Base-by-base conservation (phyloP, 2,797 vertebrate species). In the Cheracebus regulus region DNA sequence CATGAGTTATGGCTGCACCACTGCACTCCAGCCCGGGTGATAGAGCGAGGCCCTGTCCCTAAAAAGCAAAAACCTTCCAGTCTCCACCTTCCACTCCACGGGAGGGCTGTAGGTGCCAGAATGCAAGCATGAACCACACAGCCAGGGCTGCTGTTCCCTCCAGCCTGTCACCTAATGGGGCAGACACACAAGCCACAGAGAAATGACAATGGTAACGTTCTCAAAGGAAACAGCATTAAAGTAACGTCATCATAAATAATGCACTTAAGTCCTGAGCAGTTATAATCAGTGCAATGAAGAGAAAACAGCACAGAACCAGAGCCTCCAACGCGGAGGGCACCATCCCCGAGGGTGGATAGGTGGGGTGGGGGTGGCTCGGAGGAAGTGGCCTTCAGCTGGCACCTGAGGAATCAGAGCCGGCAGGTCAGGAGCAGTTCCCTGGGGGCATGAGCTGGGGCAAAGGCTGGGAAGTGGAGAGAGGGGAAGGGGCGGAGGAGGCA, bases 261-360 rank as follows among this genome's bases (percentile, higher is more conserved):
- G 39, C 58, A 9, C 1, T 5, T 28, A 58, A 79, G 12, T 26
- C 20, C 44, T 39, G 72, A 36, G 81, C 33, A 22, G 24, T 11
- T 4, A 2, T 5, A 22, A 79, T 5, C 36, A 55, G 46, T 0
- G 4, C 24, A 7, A 19, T 0, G 4, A 4, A 58, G 30, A 88
- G 55, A 19, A 50, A 39, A 80, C 0, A 41, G 24, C 19, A 8
- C 1, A 11, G 2, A 24, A 57, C 1, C 2, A 26, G 0, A 8
- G 67, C 3, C 4, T 6, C 48, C 46, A 4, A 19, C 1, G 0
- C 8, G 4, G n/a, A 81, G 36, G 72, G n/a, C 36, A 10, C 4
- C 26, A 0, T 15, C 20, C 33, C 11, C 14, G n/a, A 9, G 15
- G 17, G 4, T 36, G 33, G 41, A 41, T 0, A 13, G 26, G 12